phyloP scores from a whole-genome alignment of 1,140 invertebrate species.

The Potamilus streckersoni region DNA sequence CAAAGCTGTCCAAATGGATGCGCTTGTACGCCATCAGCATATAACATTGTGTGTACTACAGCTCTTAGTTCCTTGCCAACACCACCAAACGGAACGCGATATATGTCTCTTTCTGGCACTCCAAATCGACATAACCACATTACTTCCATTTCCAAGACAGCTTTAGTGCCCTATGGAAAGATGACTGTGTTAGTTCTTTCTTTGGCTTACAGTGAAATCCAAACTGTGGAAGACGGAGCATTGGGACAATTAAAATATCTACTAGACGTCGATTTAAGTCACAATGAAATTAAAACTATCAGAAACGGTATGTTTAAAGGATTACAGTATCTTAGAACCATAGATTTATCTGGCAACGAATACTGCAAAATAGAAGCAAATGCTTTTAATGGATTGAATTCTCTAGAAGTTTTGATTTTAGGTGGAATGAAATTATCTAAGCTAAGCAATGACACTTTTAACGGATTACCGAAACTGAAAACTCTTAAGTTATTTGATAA shows the following conservation, averaged over 20 bases:
- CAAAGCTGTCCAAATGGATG: too few species aligned
- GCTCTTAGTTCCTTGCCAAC: too few species aligned
- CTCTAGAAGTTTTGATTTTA: constrained; percentile 18
- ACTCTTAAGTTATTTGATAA: constrained; percentile 21
- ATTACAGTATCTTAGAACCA: constrained; percentile 8
- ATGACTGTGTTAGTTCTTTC: not conserved
- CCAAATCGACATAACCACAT: too few species aligned
- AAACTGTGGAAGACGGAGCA: constrained; percentile 6
- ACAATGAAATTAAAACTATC: constrained; percentile 15
- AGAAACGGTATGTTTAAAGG: constrained; percentile 16
- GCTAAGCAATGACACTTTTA: constrained; percentile 14
- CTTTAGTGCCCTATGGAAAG: too few species aligned
- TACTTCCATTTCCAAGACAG: too few species aligned
- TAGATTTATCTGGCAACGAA: constrained; percentile 26
- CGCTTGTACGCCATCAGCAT: too few species aligned
- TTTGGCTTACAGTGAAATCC: constrained; percentile 16
- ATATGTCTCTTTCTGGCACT: too few species aligned
- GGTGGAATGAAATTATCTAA: constrained; percentile 20
- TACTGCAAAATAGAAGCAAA: constrained; percentile 19
- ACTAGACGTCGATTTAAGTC: constrained; percentile 4
- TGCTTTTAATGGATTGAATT: constrained; percentile 11
- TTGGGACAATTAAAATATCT: constrained; percentile 7
- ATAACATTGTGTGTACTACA: too few species aligned
- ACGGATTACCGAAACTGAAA: not conserved
- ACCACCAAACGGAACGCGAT: too few species aligned